Evolutionary conservation across 2,888 invertebrate species (phyloP), one percentile per base, ranked within the genome.

Genomic region (Choristoneura rosaceana): DNA sequence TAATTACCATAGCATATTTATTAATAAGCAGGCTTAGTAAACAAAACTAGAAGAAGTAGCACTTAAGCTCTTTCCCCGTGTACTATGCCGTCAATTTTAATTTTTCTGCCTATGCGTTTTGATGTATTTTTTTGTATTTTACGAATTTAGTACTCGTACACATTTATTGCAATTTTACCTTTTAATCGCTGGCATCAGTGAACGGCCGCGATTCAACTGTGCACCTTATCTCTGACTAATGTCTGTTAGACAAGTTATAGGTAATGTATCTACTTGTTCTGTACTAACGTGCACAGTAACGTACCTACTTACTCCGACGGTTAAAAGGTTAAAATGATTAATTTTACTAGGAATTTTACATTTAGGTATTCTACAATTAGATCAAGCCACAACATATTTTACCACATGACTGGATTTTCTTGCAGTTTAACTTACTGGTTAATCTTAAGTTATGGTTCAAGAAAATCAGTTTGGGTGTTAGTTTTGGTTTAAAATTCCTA

Each of bases 1-100:
- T 88, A 84, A 85, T 55, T 55, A 55, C 82, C 83, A 86, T 83
- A 89, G 83, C 81, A 78, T 76, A 79, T 79, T 50, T 70, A 64
- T 55, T 43, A 17, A 65, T 70, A 70, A 69, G 74, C 71, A 74
- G 70, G 70, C 71, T 71, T 74, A 69, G 70, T 67, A 61, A 68
- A 68, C 47, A 34, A 64, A 34, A 68, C 70, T 67, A 71, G 63
- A 68, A 61, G 33, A 59, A 55, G 41, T 73, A 69, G 67, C n/a
- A 38, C 41, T 7, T 74, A 71, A 74, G 67, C 64, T 63, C 59
- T 69, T 73, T 52, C 64, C 64, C 63, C 63, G 45, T 55, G 63
- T 69, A 71, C 71, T 66, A 69, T 60, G 73, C 73, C 64, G 73
- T 73, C 73, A 73, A 68, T 73, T 73, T 73, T 64, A 3, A 43